Evolutionary conservation across 1,140 invertebrate species (phyloP), one percentile per base, ranked within the genome.

Genomic region (Adelges cooleyi): DNA sequence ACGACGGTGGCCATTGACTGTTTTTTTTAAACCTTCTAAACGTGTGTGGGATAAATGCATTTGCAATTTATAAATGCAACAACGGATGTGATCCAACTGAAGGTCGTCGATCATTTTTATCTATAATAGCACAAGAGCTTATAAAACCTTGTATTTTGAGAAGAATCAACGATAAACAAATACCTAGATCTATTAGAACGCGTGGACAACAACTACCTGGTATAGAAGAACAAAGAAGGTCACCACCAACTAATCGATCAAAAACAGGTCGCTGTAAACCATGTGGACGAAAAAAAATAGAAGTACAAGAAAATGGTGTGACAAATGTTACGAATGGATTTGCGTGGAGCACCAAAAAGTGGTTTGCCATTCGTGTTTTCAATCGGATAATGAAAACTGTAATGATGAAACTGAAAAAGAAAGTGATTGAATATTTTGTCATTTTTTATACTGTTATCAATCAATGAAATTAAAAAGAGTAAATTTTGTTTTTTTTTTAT

Each of bases 201-300:
- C 27, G 23, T 62, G 22, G 29, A 20, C 22, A 5, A 50, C 11
- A 36, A 62, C n/a, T 33, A 29, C 15, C 11, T n/a, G 40, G 29
- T 9, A 50, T 62, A 62, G 13, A n/a, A 29, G 23, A 42, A 20
- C 50, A 25, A 50, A 17, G 9, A 10, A 9, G 11, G 9, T 50
- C 29, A 17, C 11, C n/a, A 62, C 9, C 46, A 8, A 8, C 9
- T 13, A n/a, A 15, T 8, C 5, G 33, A 38, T 38, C 36, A 38
- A 42, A 38, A 6, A 33, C 22, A 62, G n/a, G 33, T 8, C 11
- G 10, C 5, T 22, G 40, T 62, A 20, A 50, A 62, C 13, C 29
- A 13, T 36, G 54, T n/a, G 11, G 15, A 8, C 36, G 36, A 62
- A 44, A 29, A 62, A 62, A 62, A 62, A 62, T 42, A 25, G 54